phyloP scores from a whole-genome alignment of 2,888 invertebrate genomes.

The Adineta ricciae region DNA sequence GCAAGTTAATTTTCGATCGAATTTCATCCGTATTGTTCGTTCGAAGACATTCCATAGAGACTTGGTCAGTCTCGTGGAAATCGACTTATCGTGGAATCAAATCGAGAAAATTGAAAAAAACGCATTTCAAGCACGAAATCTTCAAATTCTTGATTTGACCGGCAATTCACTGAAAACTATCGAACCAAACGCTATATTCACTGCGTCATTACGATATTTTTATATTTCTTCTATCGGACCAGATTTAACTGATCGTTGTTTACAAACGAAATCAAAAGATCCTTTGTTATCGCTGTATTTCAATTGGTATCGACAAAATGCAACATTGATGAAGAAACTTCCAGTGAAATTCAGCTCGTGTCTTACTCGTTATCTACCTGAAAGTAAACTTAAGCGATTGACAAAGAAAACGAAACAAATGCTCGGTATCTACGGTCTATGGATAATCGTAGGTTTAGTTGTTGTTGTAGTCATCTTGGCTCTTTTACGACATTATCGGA shows the following conservation, averaged over 20 bases:
- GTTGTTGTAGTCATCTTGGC: background rate
- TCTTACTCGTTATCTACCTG: background rate
- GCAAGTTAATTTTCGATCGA: background rate
- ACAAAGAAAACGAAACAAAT: background rate
- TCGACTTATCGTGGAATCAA: background rate
- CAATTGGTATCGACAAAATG: background rate
- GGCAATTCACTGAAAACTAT: background rate
- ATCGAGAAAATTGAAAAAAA: background rate
- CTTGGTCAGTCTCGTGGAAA: background rate
- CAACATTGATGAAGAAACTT: background rate
- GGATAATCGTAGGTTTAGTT: no score
- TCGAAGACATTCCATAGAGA: background rate
- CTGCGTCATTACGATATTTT: background rate
- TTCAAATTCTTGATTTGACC: slow-evolving; percentile 15
- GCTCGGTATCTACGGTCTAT: background rate
- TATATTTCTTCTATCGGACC: background rate
- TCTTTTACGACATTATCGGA: background rate
- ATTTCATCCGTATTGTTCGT: background rate
- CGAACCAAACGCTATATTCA: background rate
- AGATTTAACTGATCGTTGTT: background rate
- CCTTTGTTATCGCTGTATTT: background rate
- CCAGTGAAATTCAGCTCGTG: background rate
- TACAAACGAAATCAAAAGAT: background rate
- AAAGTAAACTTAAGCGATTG: background rate
- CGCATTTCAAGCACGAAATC: background rate